These are phyloP conservation scores for Rhabdophis nuchalis DNA, from an alignment of 2,797 vertebrate genomes.

Conservation along the genomic window DNA sequence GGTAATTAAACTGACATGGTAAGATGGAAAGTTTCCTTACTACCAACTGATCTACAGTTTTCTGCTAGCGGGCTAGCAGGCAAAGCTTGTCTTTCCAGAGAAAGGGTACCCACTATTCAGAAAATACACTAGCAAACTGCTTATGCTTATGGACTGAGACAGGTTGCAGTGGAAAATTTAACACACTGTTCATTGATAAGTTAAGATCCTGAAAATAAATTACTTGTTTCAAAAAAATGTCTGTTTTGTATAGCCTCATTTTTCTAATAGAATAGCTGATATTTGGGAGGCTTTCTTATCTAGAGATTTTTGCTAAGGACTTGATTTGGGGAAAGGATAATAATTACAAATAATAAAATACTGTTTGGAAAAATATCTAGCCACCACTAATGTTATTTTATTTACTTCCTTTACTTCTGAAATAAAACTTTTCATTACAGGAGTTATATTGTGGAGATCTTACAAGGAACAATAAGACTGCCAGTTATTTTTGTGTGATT, in stretches of 20 bases:
- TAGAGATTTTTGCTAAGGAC: background rate
- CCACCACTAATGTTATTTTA: slow-evolving; percentile 28
- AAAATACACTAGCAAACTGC: background rate
- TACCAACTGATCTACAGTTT: background rate
- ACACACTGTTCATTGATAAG: background rate
- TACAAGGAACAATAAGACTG: slow-evolving; percentile 40
- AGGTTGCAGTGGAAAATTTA: background rate
- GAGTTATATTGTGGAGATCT: slow-evolving; percentile 7
- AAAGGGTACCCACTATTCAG: background rate
- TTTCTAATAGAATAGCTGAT: background rate
- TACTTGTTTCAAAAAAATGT: background rate
- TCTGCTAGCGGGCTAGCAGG: background rate
- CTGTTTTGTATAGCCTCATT: background rate
- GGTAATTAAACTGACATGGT: background rate
- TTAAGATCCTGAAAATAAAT: background rate
- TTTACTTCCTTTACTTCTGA: slow-evolving; percentile 38
- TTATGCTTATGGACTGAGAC: background rate
- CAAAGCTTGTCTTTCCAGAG: background rate
- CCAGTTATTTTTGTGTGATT: slow-evolving; percentile 49
- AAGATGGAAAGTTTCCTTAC: background rate
- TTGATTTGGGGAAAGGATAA: background rate
- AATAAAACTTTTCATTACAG: slow-evolving; percentile 37
- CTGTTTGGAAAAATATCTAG: background rate
- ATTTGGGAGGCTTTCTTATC: background rate
- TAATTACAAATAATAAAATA: background rate